Evolutionary conservation across 2,888 invertebrate species (phyloP).

Genomic region (Crematogaster levior): DNA sequence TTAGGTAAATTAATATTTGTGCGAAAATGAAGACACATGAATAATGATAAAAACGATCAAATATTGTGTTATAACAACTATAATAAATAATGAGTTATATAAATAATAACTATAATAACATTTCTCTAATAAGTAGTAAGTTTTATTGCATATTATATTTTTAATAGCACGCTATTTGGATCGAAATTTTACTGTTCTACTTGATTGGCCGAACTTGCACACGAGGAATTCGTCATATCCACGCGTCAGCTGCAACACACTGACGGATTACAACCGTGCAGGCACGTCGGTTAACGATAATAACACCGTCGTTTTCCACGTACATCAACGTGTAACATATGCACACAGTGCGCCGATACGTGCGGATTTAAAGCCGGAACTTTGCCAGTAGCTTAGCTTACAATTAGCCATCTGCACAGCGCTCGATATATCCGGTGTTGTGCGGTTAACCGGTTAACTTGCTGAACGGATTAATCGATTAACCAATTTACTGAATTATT

Average conservation of each 20-base stretch:
- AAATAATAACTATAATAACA: no score
- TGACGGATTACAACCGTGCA: slow-evolving; percentile 51
- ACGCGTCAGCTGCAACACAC: slow-evolving; percentile 54
- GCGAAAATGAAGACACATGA: not conserved
- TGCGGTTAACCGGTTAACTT: slow-evolving; percentile 36
- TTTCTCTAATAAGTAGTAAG: not conserved
- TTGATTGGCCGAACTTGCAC: slow-evolving; percentile 28
- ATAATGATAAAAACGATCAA: not conserved
- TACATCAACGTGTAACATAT: slow-evolving; percentile 30
- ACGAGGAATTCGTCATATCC: slow-evolving; percentile 48
- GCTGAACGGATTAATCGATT: slow-evolving; percentile 35
- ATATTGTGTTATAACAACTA: not conserved
- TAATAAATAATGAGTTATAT: no score
- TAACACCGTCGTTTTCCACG: slow-evolving; percentile 46
- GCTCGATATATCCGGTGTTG: slow-evolving; percentile 15
- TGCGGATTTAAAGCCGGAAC: slow-evolving; percentile 18
- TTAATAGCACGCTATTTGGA: slow-evolving; percentile 16
- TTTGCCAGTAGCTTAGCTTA: slow-evolving; percentile 38
- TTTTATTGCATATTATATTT: not conserved
- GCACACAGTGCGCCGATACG: not conserved
- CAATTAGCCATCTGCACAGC: slow-evolving; percentile 16
- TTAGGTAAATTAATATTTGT: not conserved
- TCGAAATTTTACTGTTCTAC: slow-evolving; percentile 18
- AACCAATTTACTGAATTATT: slow-evolving; percentile 41
- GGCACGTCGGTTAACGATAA: slow-evolving; percentile 53